These are phyloP conservation scores for Brachymystax lenok DNA, from an alignment of 2,797 vertebrate species.

Conservation along the genomic window DNA sequence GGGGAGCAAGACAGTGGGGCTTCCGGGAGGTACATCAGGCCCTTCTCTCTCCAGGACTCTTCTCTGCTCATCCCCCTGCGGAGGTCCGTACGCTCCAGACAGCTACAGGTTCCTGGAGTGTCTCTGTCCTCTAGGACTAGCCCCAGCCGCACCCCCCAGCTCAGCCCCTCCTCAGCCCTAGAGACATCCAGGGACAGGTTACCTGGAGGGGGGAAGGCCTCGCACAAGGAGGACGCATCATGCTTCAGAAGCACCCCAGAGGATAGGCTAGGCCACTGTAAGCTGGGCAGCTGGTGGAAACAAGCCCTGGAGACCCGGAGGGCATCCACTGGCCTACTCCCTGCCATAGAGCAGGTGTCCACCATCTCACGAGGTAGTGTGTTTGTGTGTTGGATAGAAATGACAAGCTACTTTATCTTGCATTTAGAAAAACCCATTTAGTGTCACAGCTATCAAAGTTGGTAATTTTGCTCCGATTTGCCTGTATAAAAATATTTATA, in stretches of 20 bases:
- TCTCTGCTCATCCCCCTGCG: conserved; percentile 15
- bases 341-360: conserved; percentile 30
- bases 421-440: conserved; percentile 21
- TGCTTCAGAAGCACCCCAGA: conserved; percentile 27
- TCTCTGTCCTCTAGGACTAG: conserved; percentile 14
- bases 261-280: conserved; percentile 28
- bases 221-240: conserved; percentile 18
- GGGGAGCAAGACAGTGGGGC: conserved; percentile 4
- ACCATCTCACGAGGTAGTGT: conserved; percentile 18
- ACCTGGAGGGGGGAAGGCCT: conserved; percentile 9
- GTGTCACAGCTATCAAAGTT: conserved; percentile 3
- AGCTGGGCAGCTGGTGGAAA: conserved; percentile 50
- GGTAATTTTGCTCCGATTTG: background rate
- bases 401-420: conserved; percentile 1
- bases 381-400: no score
- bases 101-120: conserved; percentile 21
- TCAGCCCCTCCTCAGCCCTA: conserved; percentile 26
- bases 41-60: conserved; percentile 15
- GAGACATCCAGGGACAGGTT: conserved; percentile 15
- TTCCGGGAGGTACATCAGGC: conserved; percentile 2
- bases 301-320: conserved; percentile 29
- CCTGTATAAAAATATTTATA: background rate
- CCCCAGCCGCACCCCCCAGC: conserved; percentile 3
- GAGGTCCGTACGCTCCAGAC: background rate
- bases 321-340: conserved; percentile 32